Evolutionary conservation across 2,797 vertebrate species (phyloP).

Genomic region (Girardinus metallicus): DNA sequence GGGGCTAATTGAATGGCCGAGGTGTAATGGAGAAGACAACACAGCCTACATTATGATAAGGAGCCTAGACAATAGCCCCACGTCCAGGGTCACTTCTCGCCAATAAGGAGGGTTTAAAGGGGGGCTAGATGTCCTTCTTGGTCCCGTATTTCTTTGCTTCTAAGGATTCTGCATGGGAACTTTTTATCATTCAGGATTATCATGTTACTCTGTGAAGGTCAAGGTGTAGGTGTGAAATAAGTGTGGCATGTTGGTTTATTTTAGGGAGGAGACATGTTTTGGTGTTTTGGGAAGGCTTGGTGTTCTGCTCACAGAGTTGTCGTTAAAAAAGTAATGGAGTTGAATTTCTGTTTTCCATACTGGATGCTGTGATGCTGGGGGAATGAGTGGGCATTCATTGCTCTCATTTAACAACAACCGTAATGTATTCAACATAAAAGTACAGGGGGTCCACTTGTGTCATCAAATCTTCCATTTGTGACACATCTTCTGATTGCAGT

Average conservation of each 20-base stretch:
- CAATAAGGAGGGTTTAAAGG: conserved; percentile 77
- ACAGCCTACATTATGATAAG: conserved; percentile 87
- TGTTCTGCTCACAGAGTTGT: conserved; percentile 51
- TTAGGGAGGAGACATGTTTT: conserved; percentile 33
- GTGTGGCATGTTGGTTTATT: conserved; percentile 25
- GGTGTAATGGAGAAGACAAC: conserved; percentile 85
- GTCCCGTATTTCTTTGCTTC: conserved; percentile 25
- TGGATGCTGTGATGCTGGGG: conserved; percentile 45
- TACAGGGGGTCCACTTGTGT: conserved; percentile 59
- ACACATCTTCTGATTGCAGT: conserved; percentile 74
- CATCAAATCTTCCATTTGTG: conserved; percentile 76
- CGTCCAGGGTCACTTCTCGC: conserved; percentile 74
- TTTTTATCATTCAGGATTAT: conserved; percentile 49
- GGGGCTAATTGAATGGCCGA: conserved; percentile 86
- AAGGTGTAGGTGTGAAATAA: conserved; percentile 42
- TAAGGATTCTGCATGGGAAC: conserved; percentile 22
- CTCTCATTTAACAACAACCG: conserved; percentile 60
- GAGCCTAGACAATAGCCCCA: conserved; percentile 77
- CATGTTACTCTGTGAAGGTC: conserved; percentile 35
- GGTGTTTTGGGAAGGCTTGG: conserved; percentile 30
- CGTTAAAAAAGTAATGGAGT: conserved; percentile 70
- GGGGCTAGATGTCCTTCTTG: conserved; percentile 66
- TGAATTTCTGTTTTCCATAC: conserved; percentile 63
- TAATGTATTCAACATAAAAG: conserved; percentile 81
- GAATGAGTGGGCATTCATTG: conserved; percentile 75